Conservation (phyloP, 2,113 vertebrate genomes). For the Centrocercus urophasianus region DNA sequence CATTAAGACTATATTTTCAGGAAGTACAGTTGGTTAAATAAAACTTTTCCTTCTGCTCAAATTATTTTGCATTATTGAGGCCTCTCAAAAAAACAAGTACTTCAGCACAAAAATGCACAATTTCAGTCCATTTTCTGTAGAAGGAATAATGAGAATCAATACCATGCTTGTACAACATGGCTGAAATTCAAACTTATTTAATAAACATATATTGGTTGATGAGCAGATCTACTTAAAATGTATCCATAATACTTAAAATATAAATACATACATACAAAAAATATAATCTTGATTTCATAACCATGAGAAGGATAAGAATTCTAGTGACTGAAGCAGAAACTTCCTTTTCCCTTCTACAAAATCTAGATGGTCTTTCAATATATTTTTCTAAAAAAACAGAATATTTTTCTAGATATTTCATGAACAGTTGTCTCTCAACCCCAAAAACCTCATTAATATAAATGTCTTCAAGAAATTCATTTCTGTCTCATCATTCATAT, state of each 20-base stretch:
- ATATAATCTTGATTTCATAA: background rate
- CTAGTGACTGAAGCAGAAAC: background rate
- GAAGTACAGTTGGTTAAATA: background rate
- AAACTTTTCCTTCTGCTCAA: background rate
- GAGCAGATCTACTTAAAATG: background rate
- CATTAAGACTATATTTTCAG: background rate
- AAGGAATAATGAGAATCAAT: background rate
- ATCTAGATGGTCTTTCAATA: background rate
- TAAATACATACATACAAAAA: background rate
- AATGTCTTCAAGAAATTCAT: background rate
- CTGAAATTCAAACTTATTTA: background rate
- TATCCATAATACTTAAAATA: background rate
- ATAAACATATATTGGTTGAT: background rate
- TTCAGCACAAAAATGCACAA: background rate
- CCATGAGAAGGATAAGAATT: background rate
- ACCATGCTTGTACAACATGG: background rate
- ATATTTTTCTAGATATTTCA: background rate
- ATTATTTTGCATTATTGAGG: background rate
- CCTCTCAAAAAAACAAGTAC: background rate
- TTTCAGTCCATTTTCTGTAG: background rate
- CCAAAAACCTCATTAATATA: background rate
- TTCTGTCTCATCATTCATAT: background rate
- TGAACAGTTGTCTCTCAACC: background rate
- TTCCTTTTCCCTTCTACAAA: background rate
- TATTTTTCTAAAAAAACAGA: background rate